Evolutionary conservation across 2,888 invertebrate genomes (phyloP).

Genomic region (Augochlorella aurata): DNA sequence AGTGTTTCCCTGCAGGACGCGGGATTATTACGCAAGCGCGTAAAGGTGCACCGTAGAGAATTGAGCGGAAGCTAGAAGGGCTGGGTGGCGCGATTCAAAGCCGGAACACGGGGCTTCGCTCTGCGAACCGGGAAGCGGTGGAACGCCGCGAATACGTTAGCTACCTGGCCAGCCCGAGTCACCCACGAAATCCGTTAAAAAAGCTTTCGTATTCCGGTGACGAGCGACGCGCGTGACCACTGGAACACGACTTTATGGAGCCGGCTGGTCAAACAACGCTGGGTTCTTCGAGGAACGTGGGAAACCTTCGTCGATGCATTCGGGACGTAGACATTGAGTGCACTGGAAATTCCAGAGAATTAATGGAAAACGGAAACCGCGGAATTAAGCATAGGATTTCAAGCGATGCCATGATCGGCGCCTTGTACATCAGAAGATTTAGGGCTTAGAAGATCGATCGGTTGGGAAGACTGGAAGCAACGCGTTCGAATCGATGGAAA

Average conservation of each 20-base stretch:
- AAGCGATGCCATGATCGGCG: no score
- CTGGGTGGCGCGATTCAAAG: not conserved
- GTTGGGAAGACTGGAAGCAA: no score
- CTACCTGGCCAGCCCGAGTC: not conserved
- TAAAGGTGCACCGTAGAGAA: not conserved
- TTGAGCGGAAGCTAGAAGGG: not conserved
- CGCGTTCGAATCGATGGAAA: no score
- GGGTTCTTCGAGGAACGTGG: not conserved
- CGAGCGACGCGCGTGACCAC: slow-evolving; percentile 20
- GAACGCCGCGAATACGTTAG: not conserved
- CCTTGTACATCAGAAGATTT: no score
- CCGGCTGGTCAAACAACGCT: not conserved
- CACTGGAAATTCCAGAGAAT: no score
- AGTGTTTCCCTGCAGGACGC: not conserved
- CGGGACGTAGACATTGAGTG: not conserved
- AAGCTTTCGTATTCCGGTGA: not conserved
- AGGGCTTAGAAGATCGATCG: no score
- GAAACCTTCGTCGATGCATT: not conserved
- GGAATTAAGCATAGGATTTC: no score
- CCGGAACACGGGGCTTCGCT: not conserved
- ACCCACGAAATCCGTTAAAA: slow-evolving; percentile 5
- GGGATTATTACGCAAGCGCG: slow-evolving; percentile 12
- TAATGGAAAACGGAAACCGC: no score
- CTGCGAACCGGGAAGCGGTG: not conserved
- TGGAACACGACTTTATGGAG: slow-evolving; percentile 11